Conservation (phyloP, 1,140 invertebrate species). For the Stratiolaelaps scimitus region DNA sequence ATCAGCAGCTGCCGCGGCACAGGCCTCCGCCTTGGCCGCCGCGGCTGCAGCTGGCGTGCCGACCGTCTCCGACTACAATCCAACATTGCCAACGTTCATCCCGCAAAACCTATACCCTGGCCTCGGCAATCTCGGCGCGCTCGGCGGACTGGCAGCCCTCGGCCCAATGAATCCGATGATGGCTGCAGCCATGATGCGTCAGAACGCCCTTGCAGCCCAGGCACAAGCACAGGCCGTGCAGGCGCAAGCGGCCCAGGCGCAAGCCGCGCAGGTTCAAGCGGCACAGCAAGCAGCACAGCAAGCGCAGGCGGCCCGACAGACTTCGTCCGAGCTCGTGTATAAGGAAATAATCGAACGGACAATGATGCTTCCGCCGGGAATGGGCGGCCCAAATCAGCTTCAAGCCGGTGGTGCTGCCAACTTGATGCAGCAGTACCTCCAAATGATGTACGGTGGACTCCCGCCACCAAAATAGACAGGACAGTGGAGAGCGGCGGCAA, state of each 20-base stretch:
- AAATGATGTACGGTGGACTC: conserved; percentile 24
- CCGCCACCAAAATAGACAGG: not conserved
- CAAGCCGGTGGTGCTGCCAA: not conserved
- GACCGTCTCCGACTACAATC: conserved; percentile 15
- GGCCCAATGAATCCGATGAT: conserved; percentile 19
- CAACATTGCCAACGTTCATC: conserved; percentile 18
- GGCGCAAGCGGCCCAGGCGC: not conserved
- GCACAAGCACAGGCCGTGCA: not conserved
- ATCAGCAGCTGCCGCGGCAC: no score
- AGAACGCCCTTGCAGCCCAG: conserved; percentile 3
- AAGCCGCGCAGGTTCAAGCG: not conserved
- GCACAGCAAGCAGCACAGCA: conserved; percentile 1
- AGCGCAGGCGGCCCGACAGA: not conserved
- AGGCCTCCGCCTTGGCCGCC: no score
- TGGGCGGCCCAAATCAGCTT: not conserved
- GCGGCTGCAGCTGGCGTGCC: not conserved
- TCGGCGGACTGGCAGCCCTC: not conserved
- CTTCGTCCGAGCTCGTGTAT: conserved; percentile 12
- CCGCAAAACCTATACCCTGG: conserved; percentile 11
- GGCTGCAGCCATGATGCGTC: conserved; percentile 22
- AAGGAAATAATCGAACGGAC: conserved; percentile 7
- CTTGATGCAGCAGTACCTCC: conserved; percentile 25
- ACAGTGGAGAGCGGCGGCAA: no score
- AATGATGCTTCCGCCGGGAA: conserved; percentile 24
- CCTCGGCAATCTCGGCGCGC: not conserved